A percentile compares a stretch with the other conserved stretches of the same genome.
Evolutionary conservation across 2,888 invertebrate genomes (phyloP).

Genomic region (Lingula anatina): DNA sequence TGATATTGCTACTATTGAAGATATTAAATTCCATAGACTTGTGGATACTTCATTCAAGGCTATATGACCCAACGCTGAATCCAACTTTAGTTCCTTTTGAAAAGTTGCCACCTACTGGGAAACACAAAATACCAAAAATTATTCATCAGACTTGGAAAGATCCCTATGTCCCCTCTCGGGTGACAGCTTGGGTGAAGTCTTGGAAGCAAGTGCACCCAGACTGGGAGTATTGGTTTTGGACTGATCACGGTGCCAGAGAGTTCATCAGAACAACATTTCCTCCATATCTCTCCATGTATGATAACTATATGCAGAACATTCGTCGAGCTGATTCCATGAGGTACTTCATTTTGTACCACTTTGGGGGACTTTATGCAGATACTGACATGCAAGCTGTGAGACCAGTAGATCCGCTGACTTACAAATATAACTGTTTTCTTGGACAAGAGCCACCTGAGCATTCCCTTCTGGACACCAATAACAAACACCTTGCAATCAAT

Average conservation of each 20-base stretch:
- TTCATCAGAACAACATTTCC: slow-evolving; percentile 37
- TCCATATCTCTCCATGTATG: slow-evolving; percentile 24
- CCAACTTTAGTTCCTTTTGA: slow-evolving; percentile 17
- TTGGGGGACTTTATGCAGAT: slow-evolving; percentile 45
- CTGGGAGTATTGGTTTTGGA: slow-evolving; percentile 50
- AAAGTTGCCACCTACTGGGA: slow-evolving; percentile 20
- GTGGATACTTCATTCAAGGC: slow-evolving; percentile 21
- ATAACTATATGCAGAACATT: slow-evolving; percentile 34
- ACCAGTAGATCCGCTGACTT: slow-evolving; percentile 27
- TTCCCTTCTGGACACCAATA: slow-evolving; percentile 35
- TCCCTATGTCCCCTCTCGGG: slow-evolving; percentile 24
- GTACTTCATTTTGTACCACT: slow-evolving; percentile 42
- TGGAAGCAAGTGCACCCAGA: slow-evolving; percentile 39
- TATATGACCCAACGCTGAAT: slow-evolving; percentile 14
- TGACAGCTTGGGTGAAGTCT: slow-evolving; percentile 33
- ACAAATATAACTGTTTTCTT: slow-evolving; percentile 33
- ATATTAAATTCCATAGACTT: too few relatives aligned
- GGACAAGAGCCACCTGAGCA: slow-evolving; percentile 41
- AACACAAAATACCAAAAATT: slow-evolving; percentile 24
- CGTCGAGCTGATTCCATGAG: slow-evolving; percentile 42
- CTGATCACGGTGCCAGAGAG: slow-evolving; percentile 34
- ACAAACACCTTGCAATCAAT: slow-evolving; percentile 34
- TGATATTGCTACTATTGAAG: too few relatives aligned
- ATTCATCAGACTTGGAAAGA: slow-evolving; percentile 42
- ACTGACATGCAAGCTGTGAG: slow-evolving; percentile 41